These are phyloP conservation scores for Sebastes oblongus DNA, from an alignment of 2,797 vertebrate species.

Conservation along the genomic window DNA sequence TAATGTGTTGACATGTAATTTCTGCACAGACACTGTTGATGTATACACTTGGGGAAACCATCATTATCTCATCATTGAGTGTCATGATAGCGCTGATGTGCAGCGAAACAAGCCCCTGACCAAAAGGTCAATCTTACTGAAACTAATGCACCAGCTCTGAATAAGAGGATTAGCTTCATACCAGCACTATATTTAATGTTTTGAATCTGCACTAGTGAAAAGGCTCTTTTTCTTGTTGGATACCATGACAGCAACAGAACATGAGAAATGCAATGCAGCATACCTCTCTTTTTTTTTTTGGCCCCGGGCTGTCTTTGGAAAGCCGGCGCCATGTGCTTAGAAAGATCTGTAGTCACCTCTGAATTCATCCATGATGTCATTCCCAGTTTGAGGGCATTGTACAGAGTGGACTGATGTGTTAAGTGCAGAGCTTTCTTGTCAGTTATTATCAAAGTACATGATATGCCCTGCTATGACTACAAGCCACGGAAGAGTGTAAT, in stretches of 20 bases:
- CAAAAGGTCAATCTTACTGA: neutral
- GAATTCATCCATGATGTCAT: constrained; percentile 46
- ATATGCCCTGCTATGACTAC: constrained; percentile 13
- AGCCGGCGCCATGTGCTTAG: neutral
- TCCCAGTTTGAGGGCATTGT: constrained; percentile 16
- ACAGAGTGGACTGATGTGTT: neutral
- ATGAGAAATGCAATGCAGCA: neutral
- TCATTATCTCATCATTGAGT: neutral
- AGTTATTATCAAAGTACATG: neutral
- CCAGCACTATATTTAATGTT: neutral
- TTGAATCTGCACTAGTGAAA: neutral
- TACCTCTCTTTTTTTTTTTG: neutral
- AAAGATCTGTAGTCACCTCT: constrained; percentile 1
- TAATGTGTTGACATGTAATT: neutral
- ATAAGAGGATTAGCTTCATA: neutral
- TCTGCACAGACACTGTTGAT: neutral
- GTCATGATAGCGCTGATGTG: neutral
- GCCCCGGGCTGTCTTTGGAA: constrained; percentile 26
- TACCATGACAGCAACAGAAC: neutral
- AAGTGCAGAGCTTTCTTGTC: constrained; percentile 1
- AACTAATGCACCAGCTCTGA: neutral
- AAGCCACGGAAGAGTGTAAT: constrained; percentile 20
- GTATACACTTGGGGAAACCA: neutral
- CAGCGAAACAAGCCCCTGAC: neutral
- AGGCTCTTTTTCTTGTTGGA: neutral